Evolutionary conservation across 2,888 invertebrate species (phyloP), one percentile per base, ranked within the genome.

Genomic region (Mongoloraphidia duomilia): DNA sequence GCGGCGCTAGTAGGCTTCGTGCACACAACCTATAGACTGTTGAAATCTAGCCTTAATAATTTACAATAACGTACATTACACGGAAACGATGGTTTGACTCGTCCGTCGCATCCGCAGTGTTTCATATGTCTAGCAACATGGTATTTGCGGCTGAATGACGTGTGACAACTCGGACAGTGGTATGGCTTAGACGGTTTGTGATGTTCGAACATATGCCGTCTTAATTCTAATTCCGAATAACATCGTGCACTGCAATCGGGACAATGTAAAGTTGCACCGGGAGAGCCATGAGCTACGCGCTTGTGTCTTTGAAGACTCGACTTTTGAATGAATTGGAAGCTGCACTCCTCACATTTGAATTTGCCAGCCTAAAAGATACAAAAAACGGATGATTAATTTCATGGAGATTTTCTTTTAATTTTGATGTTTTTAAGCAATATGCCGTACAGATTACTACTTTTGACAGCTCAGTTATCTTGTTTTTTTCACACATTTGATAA

Each of bases 141-240:
- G 57, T 85, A 83, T 52, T 79, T 80, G 49, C 88, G 71, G 2
- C 82, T 84, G 64, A 89, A 89, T 52, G 77, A 76, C 57, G 79
- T 79, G 34, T 76, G 72, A 60, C 88, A 89, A 49, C 75, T 70
- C 35, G 74, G 72, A 63, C 88, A 89, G 33, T 73, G 72, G 58
- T 73, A 82, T 0, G 74, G 73, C 56, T 77, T 77, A 36, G 68
- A 67, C 50, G 75, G 67, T 26, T 26, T 26, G 43, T 79, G 82
- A 57, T 81, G 79, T 37, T 80, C 76, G 52, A 76, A 74, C 57
- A 80, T 74, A 62, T 90, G 90, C 40, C 80, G 71, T 26, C 75
- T 68, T 34, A 89, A 65, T 3, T 74, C 69, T 12, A 74, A 71
- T 52, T 75, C 74, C 51, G 77, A 73, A 1, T 77, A 77, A 59